phyloP scores from a whole-genome alignment of 2,888 invertebrate species.

The Hydriomena furcata region DNA sequence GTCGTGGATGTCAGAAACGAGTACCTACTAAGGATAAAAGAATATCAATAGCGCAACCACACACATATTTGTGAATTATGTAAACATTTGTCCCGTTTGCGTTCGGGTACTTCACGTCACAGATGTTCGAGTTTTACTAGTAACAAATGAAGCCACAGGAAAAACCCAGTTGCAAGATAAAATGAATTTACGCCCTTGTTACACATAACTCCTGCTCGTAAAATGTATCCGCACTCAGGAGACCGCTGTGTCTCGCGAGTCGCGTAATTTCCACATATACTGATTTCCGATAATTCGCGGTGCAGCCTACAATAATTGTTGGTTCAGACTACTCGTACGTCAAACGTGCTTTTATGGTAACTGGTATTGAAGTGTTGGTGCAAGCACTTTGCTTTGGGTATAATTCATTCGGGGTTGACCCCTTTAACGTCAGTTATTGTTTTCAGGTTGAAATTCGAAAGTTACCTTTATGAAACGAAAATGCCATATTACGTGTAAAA shows the following conservation, averaged over 20 bases:
- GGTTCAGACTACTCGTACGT: too few relatives aligned
- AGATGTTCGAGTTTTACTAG: too few relatives aligned
- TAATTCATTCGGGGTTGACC: too few relatives aligned
- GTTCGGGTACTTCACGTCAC: too few relatives aligned
- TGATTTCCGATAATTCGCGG: slow-evolving; percentile 49
- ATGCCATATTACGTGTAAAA: not conserved
- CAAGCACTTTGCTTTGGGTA: not conserved
- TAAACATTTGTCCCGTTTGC: too few relatives aligned
- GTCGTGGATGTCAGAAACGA: too few relatives aligned
- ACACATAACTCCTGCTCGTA: slow-evolving; percentile 41
- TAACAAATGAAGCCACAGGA: not conserved
- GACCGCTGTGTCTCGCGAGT: slow-evolving; percentile 41
- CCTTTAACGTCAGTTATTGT: too few relatives aligned
- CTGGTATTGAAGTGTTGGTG: slow-evolving; percentile 7
- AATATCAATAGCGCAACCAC: too few relatives aligned
- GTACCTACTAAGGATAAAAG: too few relatives aligned
- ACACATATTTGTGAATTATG: too few relatives aligned
- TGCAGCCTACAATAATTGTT: slow-evolving; percentile 20
- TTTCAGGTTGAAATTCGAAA: not conserved
- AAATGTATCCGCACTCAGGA: slow-evolving; percentile 44
- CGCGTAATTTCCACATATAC: slow-evolving; percentile 49
- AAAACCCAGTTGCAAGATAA: slow-evolving; percentile 9
- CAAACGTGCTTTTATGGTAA: slow-evolving; percentile 23
- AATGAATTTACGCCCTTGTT: slow-evolving; percentile 13
- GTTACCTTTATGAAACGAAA: not conserved